These are phyloP conservation scores for Podarcis siculus DNA, from an alignment of 2,797 vertebrate species.

Conservation along the genomic window DNA sequence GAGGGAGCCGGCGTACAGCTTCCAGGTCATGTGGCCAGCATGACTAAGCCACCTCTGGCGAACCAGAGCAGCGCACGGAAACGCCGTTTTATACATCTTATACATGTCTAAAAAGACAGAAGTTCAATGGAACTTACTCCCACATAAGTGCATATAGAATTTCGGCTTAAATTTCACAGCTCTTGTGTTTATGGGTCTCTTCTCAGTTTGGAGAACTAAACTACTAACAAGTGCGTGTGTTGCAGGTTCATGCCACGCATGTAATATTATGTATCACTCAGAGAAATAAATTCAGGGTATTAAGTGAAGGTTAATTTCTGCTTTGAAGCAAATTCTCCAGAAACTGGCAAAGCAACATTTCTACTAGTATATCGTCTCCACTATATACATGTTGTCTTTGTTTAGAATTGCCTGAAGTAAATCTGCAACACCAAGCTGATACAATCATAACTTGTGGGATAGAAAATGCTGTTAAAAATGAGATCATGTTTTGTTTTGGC, in stretches of 20 bases:
- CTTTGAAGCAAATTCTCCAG: neutral
- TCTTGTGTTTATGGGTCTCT: neutral
- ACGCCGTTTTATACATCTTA: too few species aligned
- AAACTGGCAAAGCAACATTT: neutral
- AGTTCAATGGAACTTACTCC: neutral
- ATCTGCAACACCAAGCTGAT: slow-evolving; percentile 35
- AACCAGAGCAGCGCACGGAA: too few species aligned
- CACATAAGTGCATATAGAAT: neutral
- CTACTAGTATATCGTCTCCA: neutral
- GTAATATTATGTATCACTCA: neutral
- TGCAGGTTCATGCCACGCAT: neutral
- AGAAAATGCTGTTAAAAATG: slow-evolving; percentile 46
- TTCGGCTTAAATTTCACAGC: neutral
- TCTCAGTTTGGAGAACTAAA: neutral
- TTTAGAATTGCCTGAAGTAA: slow-evolving; percentile 22
- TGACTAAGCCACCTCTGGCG: too few species aligned
- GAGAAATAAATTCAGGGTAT: neutral
- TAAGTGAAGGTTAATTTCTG: slow-evolving; percentile 13
- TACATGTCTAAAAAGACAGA: too few species aligned
- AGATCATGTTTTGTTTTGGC: slow-evolving; percentile 22
- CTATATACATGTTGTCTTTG: neutral
- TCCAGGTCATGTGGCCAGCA: too few species aligned
- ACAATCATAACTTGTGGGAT: slow-evolving; percentile 28
- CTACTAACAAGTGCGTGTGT: neutral
- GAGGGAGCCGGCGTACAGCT: too few species aligned